A percentile compares a stretch with the other conserved stretches of the same genome.
phyloP scores from a whole-genome alignment of 2,888 invertebrate genomes.

The Ectropis crepuscularia region DNA sequence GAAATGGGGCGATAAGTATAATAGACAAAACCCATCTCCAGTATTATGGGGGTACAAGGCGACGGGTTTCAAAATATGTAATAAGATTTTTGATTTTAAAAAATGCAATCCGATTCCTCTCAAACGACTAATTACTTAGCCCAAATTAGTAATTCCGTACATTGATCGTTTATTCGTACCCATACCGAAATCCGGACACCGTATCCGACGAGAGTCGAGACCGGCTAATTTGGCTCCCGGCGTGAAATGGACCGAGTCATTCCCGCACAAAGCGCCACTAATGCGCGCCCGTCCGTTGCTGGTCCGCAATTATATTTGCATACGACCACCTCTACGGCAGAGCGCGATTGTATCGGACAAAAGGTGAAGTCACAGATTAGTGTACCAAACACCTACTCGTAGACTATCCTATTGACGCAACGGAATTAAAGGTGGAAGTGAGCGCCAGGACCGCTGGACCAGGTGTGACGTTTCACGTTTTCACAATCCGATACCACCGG shows the following conservation, averaged over 20 bases:
- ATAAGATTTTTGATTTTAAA: neutral
- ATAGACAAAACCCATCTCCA: too few relatives aligned
- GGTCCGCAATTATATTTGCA: conserved; percentile 79
- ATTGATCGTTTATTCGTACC: conserved; percentile 29
- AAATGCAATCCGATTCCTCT: neutral
- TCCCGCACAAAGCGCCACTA: conserved; percentile 76
- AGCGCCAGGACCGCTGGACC: neutral
- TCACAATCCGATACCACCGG: too few relatives aligned
- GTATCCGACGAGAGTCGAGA: conserved; percentile 59
- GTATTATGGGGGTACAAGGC: too few relatives aligned
- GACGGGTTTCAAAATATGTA: neutral
- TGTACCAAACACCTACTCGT: conserved; percentile 7
- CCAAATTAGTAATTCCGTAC: conserved; percentile 31
- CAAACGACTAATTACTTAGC: conserved; percentile 10
- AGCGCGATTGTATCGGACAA: conserved; percentile 57
- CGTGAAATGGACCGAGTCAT: conserved; percentile 79
- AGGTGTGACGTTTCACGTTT: conserved; percentile 40
- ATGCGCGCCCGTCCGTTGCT: conserved; percentile 71
- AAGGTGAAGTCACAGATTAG: conserved; percentile 56
- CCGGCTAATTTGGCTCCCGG: conserved; percentile 71
- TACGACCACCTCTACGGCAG: conserved; percentile 62
- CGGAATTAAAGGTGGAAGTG: conserved; percentile 5
- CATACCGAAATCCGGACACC: conserved; percentile 53
- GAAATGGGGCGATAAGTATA: too few relatives aligned
- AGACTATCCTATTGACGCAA: neutral